A percentile compares a stretch with the other conserved stretches of the same genome.
Evolutionary conservation across 2,113 vertebrate species (phyloP).

Genomic region (Mugil cephalus): DNA sequence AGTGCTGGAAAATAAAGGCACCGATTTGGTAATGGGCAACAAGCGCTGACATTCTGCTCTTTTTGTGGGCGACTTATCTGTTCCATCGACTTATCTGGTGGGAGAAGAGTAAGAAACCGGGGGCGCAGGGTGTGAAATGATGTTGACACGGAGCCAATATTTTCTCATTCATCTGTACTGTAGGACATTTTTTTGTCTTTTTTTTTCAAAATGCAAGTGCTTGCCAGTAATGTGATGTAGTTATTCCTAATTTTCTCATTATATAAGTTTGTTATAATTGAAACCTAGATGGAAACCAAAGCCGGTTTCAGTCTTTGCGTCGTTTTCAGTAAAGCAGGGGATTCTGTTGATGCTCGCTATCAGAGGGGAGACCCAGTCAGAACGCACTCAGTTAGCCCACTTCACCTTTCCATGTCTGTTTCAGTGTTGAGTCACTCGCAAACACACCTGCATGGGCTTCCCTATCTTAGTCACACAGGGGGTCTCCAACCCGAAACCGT

Average conservation of each 20-base stretch:
- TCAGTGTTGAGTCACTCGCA: conserved; percentile 66
- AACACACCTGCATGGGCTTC: conserved; percentile 76
- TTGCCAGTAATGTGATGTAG: neutral
- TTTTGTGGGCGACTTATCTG: conserved; percentile 51
- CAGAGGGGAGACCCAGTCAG: conserved; percentile 72
- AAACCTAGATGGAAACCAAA: conserved; percentile 39
- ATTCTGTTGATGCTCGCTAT: conserved; percentile 72
- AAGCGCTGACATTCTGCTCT: conserved; percentile 51
- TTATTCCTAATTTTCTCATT: no score
- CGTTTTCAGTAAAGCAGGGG: conserved; percentile 58
- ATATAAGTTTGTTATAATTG: conserved; percentile 12
- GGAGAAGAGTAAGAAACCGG: conserved; percentile 33
- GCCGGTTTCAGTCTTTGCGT: conserved; percentile 13
- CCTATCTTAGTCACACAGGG: conserved; percentile 82
- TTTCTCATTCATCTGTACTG: neutral
- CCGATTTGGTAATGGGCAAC: conserved; percentile 51
- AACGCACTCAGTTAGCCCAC: conserved; percentile 67
- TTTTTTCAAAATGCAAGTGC: neutral
- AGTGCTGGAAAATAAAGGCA: conserved; percentile 64
- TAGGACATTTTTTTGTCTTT: neutral
- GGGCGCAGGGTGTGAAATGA: neutral
- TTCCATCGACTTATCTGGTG: conserved; percentile 69
- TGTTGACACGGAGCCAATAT: neutral
- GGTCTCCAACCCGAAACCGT: conserved; percentile 72
- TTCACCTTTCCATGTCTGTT: conserved; percentile 74